phyloP scores from a whole-genome alignment of 1,140 invertebrate genomes.

The Drosophila sproati region DNA sequence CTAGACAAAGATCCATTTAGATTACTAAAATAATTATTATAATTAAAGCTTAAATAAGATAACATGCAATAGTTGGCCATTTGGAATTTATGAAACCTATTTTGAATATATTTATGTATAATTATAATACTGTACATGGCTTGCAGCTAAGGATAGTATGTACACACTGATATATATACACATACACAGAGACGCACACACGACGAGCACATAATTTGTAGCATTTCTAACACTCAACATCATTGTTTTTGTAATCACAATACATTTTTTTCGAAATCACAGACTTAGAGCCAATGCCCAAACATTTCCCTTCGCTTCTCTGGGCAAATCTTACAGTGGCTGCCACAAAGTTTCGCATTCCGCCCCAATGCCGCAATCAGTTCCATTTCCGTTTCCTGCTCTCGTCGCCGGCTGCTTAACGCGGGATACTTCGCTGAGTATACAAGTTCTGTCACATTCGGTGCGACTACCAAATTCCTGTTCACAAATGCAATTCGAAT shows the following conservation, averaged over 20 bases:
- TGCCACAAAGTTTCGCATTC: constrained; percentile 54
- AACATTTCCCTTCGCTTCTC: not conserved
- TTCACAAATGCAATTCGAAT: constrained; percentile 71
- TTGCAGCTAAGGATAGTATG: constrained; percentile 37
- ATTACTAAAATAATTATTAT: not conserved
- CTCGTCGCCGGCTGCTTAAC: constrained; percentile 55
- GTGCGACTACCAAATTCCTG: constrained; percentile 75
- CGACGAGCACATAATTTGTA: constrained; percentile 11
- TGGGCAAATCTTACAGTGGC: constrained; percentile 45
- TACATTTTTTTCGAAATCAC: constrained; percentile 75
- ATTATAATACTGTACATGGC: constrained; percentile 74
- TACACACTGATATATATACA: constrained; percentile 17
- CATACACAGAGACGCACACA: constrained; percentile 12
- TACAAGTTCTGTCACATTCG: constrained; percentile 74
- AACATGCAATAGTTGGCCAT: constrained; percentile 11
- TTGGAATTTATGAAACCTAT: not conserved
- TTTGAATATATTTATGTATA: constrained; percentile 10
- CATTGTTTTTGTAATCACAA: constrained; percentile 67
- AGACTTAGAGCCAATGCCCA: constrained; percentile 28
- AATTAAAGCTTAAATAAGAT: constrained; percentile 11
- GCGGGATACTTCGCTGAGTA: constrained; percentile 72
- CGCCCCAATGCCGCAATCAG: not conserved
- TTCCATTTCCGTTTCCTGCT: not conserved
- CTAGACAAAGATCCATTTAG: too few species aligned
- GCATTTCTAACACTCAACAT: constrained; percentile 22